Conservation (phyloP, 2,888 invertebrate species). For the Harmothoe impar region DNA sequence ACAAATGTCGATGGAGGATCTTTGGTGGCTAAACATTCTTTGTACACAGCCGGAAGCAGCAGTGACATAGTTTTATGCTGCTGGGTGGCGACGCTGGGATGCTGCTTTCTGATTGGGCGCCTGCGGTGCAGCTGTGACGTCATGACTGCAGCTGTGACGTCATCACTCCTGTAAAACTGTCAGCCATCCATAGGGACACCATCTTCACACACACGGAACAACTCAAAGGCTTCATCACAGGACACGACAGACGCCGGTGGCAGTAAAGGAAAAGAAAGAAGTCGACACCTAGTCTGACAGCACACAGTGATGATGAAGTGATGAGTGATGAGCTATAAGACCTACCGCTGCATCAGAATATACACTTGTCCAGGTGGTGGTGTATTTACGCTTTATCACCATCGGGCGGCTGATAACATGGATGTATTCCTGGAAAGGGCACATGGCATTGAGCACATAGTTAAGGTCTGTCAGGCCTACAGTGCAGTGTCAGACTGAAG, state of each 20-base stretch:
- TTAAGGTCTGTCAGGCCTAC: background rate
- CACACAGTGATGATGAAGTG: slow-evolving; percentile 24
- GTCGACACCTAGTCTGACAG: slow-evolving; percentile 32
- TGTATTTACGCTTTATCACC: slow-evolving; percentile 92
- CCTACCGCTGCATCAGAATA: slow-evolving; percentile 93
- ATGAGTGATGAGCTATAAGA: slow-evolving; percentile 67
- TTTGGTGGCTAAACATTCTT: slow-evolving; percentile 20
- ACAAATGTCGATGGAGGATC: background rate
- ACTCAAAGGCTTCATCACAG: slow-evolving; percentile 2
- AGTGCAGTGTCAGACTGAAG: background rate
- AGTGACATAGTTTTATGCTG: background rate
- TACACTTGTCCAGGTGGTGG: slow-evolving; percentile 98
- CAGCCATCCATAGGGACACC: slow-evolving; percentile 12
- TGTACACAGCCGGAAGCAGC: slow-evolving; percentile 29
- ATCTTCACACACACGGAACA: slow-evolving; percentile 5
- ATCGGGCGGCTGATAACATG: slow-evolving; percentile 98
- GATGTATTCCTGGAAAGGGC: slow-evolving; percentile 91
- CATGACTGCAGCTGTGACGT: background rate
- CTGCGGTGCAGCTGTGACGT: background rate
- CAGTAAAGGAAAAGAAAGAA: slow-evolving; percentile 35
- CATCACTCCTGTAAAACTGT: background rate
- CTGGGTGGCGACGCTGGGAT: background rate
- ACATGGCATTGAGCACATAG: background rate
- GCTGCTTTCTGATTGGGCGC: background rate
- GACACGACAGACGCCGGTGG: slow-evolving; percentile 38